Conservation (phyloP, 1,140 invertebrate genomes). For the Panonychus citri region DNA sequence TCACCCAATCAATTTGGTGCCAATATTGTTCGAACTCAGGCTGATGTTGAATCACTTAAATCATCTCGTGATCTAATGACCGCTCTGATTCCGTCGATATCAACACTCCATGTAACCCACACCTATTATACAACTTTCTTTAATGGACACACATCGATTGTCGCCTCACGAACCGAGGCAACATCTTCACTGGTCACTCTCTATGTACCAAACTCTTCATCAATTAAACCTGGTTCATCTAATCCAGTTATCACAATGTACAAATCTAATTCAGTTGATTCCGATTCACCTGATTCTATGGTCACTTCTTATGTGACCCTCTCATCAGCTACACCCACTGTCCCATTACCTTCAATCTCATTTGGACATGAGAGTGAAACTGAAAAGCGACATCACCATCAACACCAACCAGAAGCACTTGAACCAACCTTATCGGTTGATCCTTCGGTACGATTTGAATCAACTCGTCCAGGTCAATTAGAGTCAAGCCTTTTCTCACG, state of each 20-base stretch:
- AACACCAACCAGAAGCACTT: neutral
- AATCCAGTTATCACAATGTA: neutral
- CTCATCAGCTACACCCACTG: neutral
- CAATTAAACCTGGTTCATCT: neutral
- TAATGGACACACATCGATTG: slow-evolving; percentile 10
- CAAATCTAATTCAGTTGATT: neutral
- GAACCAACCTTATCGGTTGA: neutral
- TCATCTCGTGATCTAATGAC: slow-evolving; percentile 6
- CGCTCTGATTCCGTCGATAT: slow-evolving; percentile 14
- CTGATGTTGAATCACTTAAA: neutral
- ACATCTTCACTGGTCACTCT: slow-evolving; percentile 15
- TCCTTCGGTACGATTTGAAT: neutral
- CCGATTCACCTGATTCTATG: neutral
- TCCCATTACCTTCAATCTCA: neutral
- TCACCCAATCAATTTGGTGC: neutral
- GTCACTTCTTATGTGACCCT: too few relatives aligned
- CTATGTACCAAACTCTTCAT: neutral
- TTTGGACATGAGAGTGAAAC: neutral
- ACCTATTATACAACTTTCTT: slow-evolving; percentile 18
- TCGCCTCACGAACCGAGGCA: slow-evolving; percentile 13
- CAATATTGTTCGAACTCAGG: neutral
- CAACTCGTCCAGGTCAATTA: neutral
- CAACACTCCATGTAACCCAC: slow-evolving; percentile 15
- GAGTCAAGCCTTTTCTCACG: neutral
- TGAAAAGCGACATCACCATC: neutral